Percentiles rank a stretch among this genome's conserved stretches.
phyloP scores from a whole-genome alignment of 2,797 vertebrate species.

The Orientallactaga sibirica region DNA sequence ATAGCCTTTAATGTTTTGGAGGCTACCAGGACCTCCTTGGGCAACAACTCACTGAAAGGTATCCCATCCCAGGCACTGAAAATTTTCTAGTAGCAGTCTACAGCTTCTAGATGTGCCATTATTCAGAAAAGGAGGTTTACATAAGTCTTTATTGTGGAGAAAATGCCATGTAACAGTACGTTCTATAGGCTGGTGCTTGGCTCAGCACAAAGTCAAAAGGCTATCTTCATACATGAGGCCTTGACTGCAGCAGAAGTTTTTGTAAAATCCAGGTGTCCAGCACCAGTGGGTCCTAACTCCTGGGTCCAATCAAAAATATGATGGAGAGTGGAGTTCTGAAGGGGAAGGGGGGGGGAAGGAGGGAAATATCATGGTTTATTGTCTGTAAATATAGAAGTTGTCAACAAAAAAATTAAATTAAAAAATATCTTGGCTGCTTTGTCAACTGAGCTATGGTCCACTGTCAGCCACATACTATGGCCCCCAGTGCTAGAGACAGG shows the following conservation, averaged over 20 bases:
- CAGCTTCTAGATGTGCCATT: too few relatives aligned
- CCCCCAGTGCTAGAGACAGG: not conserved
- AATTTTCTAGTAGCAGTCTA: too few relatives aligned
- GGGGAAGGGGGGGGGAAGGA: too few relatives aligned
- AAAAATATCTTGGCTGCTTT: not conserved
- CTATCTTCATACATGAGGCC: not conserved
- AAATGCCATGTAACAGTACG: not conserved
- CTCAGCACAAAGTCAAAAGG: not conserved
- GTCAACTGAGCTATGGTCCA: not conserved
- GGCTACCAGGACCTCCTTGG: too few relatives aligned
- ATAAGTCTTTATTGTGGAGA: not conserved
- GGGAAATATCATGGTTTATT: too few relatives aligned
- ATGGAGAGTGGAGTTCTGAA: too few relatives aligned
- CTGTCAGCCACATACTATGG: not conserved
- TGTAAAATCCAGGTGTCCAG: not conserved
- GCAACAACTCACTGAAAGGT: too few relatives aligned
- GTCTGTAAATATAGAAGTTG: too few relatives aligned
- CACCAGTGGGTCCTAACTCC: not conserved
- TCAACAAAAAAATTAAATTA: too few relatives aligned
- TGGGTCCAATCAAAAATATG: not conserved
- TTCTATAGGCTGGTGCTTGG: not conserved
- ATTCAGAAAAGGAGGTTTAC: too few relatives aligned
- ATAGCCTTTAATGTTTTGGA: too few relatives aligned
- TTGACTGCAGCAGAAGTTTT: not conserved
- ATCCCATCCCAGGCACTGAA: too few relatives aligned